A percentile compares a stretch with the other conserved stretches of the same genome.
phyloP scores from a whole-genome alignment of 2,888 invertebrate species.

The Lypha dubia region DNA sequence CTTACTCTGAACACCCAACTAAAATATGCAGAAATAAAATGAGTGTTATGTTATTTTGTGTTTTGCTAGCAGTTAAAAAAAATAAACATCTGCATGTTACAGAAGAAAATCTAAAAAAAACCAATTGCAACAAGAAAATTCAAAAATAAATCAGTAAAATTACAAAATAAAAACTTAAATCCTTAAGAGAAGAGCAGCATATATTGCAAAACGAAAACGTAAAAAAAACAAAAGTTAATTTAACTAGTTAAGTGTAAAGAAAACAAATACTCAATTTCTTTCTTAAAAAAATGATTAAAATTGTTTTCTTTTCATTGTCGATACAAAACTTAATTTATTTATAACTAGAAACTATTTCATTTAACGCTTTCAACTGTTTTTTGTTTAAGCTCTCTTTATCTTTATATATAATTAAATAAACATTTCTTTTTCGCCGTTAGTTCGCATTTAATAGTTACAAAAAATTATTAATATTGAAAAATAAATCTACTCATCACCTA shows the following conservation, averaged over 20 bases:
- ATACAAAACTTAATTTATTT: conserved; percentile 26
- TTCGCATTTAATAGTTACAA: conserved; percentile 66
- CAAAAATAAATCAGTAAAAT: conserved; percentile 57
- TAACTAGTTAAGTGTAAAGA: conserved; percentile 62
- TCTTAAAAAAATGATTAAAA: conserved; percentile 32
- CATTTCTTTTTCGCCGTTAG: conserved; percentile 34
- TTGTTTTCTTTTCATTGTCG: conserved; percentile 12
- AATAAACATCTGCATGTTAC: conserved; percentile 68
- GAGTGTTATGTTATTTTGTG: conserved; percentile 71
- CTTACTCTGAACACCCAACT: conserved; percentile 87
- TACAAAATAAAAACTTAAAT: conserved; percentile 54
- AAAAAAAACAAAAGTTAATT: conserved; percentile 55
- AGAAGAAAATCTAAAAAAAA: conserved; percentile 66
- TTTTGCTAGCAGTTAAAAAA: conserved; percentile 68
- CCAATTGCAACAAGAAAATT: conserved; percentile 66
- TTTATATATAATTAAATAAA: conserved; percentile 10
- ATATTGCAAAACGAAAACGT: conserved; percentile 49
- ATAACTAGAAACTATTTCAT: conserved; percentile 13
- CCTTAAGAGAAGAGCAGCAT: conserved; percentile 66
- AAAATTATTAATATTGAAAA: conserved; percentile 31
- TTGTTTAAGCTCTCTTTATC: conserved; percentile 46
- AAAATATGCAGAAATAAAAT: conserved; percentile 62
- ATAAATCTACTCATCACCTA: conserved; percentile 20
- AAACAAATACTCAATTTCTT: conserved; percentile 41
- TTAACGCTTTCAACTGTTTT: conserved; percentile 49